phyloP scores from a whole-genome alignment of 1,140 invertebrate genomes.

The Tachypleus tridentatus region DNA sequence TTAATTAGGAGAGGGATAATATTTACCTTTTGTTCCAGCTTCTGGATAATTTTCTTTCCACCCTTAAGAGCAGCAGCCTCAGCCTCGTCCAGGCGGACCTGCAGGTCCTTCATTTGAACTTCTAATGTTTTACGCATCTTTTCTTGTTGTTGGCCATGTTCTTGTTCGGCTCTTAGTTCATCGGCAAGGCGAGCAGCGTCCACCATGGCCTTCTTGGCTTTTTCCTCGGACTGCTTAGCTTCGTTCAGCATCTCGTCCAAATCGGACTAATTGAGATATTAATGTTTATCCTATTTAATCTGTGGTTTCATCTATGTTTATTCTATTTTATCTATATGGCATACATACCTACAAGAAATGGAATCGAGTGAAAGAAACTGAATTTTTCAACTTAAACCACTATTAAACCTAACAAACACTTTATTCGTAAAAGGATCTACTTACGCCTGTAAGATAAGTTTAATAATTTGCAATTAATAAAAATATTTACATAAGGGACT shows the following conservation, averaged over 20 bases:
- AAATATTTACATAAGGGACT: too few relatives aligned
- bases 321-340: constrained; percentile 28
- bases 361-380: too few relatives aligned
- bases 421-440: too few relatives aligned
- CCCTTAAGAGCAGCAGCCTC: constrained; percentile 76
- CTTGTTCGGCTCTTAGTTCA: constrained; percentile 95
- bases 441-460: too few relatives aligned
- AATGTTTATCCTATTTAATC: constrained; percentile 68
- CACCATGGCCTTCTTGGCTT: constrained; percentile 95
- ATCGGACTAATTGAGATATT: constrained; percentile 49
- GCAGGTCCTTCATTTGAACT: constrained; percentile 95
- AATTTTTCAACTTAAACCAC: too few relatives aligned
- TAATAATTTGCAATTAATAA: too few relatives aligned
- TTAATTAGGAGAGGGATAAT: too few relatives aligned
- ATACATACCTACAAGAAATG: too few relatives aligned
- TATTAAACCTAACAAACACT: too few relatives aligned
- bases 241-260: constrained; percentile 92
- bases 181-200: constrained; percentile 94
- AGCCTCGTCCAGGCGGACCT: constrained; percentile 49
- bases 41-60: constrained; percentile 66
- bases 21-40: constrained; percentile 38
- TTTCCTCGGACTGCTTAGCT: constrained; percentile 91
- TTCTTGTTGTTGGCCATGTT: constrained; percentile 93
- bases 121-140: constrained; percentile 95
- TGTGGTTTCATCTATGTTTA: constrained; percentile 52